A percentile compares a stretch with the other conserved stretches of the same genome.
phyloP scores from a whole-genome alignment of 2,113 vertebrate species.

The Scophthalmus maximus region DNA sequence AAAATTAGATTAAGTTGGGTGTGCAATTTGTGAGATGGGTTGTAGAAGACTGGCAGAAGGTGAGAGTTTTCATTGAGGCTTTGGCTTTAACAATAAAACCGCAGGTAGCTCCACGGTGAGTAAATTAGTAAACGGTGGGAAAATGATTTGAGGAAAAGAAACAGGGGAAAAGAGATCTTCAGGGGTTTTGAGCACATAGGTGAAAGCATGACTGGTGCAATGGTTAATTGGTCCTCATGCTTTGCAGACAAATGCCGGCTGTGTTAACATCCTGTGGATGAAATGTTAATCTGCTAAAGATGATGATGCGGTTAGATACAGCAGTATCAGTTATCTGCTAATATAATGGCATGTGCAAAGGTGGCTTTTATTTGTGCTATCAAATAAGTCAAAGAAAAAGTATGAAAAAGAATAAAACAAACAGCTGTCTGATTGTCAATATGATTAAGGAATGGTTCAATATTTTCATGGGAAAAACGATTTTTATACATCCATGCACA shows the following conservation, averaged over 20 bases:
- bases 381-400: too few relatives aligned
- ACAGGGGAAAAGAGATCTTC: neutral
- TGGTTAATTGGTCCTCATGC: neutral
- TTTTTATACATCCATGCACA: too few relatives aligned
- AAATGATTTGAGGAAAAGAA: neutral
- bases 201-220: too few relatives aligned
- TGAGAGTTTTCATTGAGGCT: slow-evolving; percentile 7
- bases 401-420: too few relatives aligned
- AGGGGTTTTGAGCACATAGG: neutral
- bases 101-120: neutral
- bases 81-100: slow-evolving; percentile 7
- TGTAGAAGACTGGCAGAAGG: neutral
- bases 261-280: neutral
- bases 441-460: too few relatives aligned
- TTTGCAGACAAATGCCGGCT: neutral
- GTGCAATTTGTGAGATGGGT: slow-evolving; percentile 59
- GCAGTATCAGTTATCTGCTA: neutral
- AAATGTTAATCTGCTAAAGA: neutral
- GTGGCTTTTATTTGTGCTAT: too few relatives aligned
- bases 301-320: neutral
- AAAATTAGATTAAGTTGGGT: slow-evolving; percentile 46
- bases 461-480: too few relatives aligned
- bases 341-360: neutral
- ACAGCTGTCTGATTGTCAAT: too few relatives aligned
- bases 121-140: slow-evolving; percentile 21